Evolutionary conservation across 2,888 invertebrate species (phyloP).

Genomic region (Latrodectus elegans): DNA sequence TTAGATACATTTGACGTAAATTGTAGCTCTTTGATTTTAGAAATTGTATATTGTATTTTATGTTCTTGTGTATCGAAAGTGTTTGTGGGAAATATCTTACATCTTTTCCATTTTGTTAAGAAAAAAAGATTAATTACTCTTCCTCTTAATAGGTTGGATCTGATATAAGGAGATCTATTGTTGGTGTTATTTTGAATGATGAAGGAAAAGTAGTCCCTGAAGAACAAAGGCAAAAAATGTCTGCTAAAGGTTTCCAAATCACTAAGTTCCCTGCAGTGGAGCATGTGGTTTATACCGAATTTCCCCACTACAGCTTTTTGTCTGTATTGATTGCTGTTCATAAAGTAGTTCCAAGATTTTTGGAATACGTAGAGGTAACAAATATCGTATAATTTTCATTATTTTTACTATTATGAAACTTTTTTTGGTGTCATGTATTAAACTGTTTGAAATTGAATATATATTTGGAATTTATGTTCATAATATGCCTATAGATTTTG

Average conservation of each 20-base stretch:
- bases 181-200: slow-evolving; percentile 75
- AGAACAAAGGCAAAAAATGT: slow-evolving; percentile 71
- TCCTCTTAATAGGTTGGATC: slow-evolving; percentile 73
- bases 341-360: slow-evolving; percentile 76
- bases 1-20: no score
- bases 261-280: slow-evolving; percentile 75
- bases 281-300: slow-evolving; percentile 75
- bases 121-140: not conserved
- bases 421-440: no score
- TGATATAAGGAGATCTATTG: slow-evolving; percentile 74
- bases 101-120: not conserved
- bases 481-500: no score
- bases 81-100: not conserved
- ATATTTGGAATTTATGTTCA: no score
- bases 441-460: no score
- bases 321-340: slow-evolving; percentile 76
- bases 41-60: no score
- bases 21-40: no score
- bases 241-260: slow-evolving; percentile 75
- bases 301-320: slow-evolving; percentile 75
- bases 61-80: not conserved
- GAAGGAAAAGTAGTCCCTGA: slow-evolving; percentile 68
- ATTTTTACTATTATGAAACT: no score
- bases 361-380: slow-evolving; percentile 75
- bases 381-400: not conserved